Base-by-base conservation (phyloP, 2,888 invertebrate genomes). In the Lamellibrachia satsuma region DNA sequence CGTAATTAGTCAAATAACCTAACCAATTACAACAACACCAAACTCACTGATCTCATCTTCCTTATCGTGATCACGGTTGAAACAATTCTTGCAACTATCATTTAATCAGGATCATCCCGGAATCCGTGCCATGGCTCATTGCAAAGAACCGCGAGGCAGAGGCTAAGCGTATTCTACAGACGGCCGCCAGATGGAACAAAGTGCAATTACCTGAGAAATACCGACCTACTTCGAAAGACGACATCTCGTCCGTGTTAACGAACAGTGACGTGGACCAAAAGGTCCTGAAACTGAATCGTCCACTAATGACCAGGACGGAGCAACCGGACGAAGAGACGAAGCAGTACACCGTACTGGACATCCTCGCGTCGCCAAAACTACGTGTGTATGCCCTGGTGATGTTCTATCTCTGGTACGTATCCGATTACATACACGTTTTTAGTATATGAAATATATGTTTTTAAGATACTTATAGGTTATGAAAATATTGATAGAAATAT, bases 401-500 rank as follows among this genome's bases (percentile, higher is more conserved):
- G 94, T 94, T 93, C 92, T 94, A 92, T 52, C 92, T 94, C 3
- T 94, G 94, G 94, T 94, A 75, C 15, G 75, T 75, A 75, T 22
- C 75, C n/a, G 15, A 75, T 11, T 75, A 75, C 39, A 39, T 39
- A 39, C 39, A 39, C 39, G 39, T 39, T 39, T 39, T 39, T 39
- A 39, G 39, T 39, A 39, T 39, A 39, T 39, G 39, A 39, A 39
- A 39, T 39, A 39, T 39, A 39, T 39, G 39, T 39, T 39, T 39
- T 39, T 39, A 39, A 39, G 39, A 39, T 39, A 39, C 39, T 39
- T 39, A 39, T 39, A 39, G 0, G 39, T 39, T 39, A 39, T 39
- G 39, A 39, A 39, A 39, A 39, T 39, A 39, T 39, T 39, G 39
- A 39, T 39, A 39, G 39, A 39, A 39, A 39, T 39, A 39, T 39